Conservation (phyloP, 1,140 invertebrate species). For the Diabrotica undecimpunctata region DNA sequence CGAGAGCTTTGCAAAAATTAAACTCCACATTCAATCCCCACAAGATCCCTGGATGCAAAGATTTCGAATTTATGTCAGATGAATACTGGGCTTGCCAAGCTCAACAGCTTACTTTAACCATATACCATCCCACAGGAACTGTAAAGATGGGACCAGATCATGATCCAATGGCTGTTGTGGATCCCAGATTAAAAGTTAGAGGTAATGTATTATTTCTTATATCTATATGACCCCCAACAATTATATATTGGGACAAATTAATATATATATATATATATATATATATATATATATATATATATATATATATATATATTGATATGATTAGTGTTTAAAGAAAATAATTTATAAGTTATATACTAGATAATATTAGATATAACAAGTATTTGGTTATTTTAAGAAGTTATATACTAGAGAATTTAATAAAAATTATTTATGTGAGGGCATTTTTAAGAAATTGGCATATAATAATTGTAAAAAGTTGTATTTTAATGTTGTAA, state of each 20-base stretch:
- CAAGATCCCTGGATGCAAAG: slow-evolving; percentile 58
- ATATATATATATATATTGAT: too few relatives aligned
- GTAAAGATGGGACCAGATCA: slow-evolving; percentile 70
- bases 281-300: background rate
- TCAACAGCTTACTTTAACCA: slow-evolving; percentile 62
- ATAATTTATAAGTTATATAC: too few relatives aligned
- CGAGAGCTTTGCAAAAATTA: slow-evolving; percentile 59
- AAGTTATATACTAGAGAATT: too few relatives aligned
- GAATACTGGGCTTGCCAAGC: slow-evolving; percentile 70
- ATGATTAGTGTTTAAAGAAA: too few relatives aligned
- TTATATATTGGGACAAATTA: too few relatives aligned
- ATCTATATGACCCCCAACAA: too few relatives aligned
- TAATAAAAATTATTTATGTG: too few relatives aligned
- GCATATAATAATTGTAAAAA: too few relatives aligned
- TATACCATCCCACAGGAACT: slow-evolving; percentile 68
- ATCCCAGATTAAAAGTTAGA: slow-evolving; percentile 61
- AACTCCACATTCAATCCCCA: slow-evolving; percentile 61
- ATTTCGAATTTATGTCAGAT: slow-evolving; percentile 56
- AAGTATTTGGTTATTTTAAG: too few relatives aligned
- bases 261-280: background rate
- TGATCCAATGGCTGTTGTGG: slow-evolving; percentile 63
- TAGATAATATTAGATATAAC: too few relatives aligned
- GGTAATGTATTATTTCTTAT: slow-evolving; percentile 8
- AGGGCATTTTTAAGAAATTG: too few relatives aligned
- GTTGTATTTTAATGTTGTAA: too few relatives aligned